Evolutionary conservation across 1,140 invertebrate genomes (phyloP).

Genomic region (Apis florea): DNA sequence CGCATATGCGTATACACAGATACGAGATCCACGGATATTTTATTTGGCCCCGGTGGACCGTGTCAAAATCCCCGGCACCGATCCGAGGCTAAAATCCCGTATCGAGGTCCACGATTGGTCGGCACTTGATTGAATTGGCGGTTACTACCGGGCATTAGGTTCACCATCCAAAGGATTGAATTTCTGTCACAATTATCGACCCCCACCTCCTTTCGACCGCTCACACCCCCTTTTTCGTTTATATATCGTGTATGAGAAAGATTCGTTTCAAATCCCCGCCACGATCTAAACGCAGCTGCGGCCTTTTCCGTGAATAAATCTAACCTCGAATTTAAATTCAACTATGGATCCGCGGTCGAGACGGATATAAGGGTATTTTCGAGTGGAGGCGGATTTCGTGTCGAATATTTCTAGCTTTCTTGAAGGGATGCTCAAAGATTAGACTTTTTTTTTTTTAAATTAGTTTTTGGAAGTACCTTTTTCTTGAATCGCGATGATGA

Average conservation of each 20-base stretch:
- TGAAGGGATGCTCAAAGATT: too few species aligned
- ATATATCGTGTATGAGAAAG: slow-evolving; percentile 8
- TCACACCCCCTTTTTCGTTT: slow-evolving; percentile 27
- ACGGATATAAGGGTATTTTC: background rate
- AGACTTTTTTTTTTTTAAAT: too few species aligned
- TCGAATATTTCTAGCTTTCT: background rate
- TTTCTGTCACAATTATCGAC: slow-evolving; percentile 69
- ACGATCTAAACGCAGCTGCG: slow-evolving; percentile 60
- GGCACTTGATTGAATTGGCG: slow-evolving; percentile 71
- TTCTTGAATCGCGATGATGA: too few species aligned
- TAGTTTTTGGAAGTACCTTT: too few species aligned
- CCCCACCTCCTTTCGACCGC: slow-evolving; percentile 23
- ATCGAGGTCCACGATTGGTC: slow-evolving; percentile 65
- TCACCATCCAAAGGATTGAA: slow-evolving; percentile 68
- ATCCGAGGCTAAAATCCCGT: slow-evolving; percentile 61
- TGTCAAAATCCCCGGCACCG: slow-evolving; percentile 56
- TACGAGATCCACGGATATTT: slow-evolving; percentile 49
- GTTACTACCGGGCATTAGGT: slow-evolving; percentile 69
- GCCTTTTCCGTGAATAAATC: slow-evolving; percentile 47
- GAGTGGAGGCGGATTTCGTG: background rate
- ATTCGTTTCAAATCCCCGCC: slow-evolving; percentile 41
- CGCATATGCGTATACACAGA: background rate
- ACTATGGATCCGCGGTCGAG: background rate
- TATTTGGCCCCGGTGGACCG: slow-evolving; percentile 59
- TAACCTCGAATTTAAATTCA: slow-evolving; percentile 31